Conservation (phyloP, 2,888 invertebrate genomes). For the Tinea trinotella region DNA sequence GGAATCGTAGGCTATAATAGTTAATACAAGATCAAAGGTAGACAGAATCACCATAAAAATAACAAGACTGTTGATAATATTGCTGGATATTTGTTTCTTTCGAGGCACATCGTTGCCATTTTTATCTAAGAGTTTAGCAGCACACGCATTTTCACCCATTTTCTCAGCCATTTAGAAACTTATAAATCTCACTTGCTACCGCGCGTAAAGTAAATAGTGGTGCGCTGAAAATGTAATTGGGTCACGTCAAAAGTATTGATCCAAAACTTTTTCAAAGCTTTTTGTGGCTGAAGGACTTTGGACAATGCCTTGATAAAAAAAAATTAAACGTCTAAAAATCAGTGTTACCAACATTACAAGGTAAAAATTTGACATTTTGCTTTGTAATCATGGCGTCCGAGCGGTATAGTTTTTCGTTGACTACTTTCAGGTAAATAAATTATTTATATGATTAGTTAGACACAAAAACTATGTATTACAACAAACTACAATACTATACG, state of each 20-base stretch:
- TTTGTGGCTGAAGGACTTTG: no score
- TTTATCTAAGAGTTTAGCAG: constrained; percentile 40
- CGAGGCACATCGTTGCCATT: constrained; percentile 61
- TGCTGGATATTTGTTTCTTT: constrained; percentile 70
- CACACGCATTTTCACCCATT: no score
- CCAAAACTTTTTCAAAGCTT: no score
- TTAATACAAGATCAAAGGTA: constrained; percentile 82
- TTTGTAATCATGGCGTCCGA: constrained; percentile 92
- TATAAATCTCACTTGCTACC: no score
- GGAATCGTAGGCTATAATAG: constrained; percentile 85
- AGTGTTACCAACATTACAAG: constrained; percentile 39
- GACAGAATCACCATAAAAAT: constrained; percentile 78
- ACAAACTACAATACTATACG: not conserved
- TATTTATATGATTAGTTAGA: not conserved
- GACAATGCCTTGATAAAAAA: no score
- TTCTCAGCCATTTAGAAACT: no score
- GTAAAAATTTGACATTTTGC: constrained; percentile 41
- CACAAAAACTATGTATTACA: not conserved
- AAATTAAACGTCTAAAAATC: no score
- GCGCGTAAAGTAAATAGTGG: no score
- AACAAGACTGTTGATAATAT: no score
- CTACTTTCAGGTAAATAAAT: constrained; percentile 73
- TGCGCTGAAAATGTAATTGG: no score
- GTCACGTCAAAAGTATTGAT: no score
- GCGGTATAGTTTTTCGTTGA: constrained; percentile 97